Evolutionary conservation across 2,113 vertebrate species (phyloP).

Genomic region (Bucco capensis): DNA sequence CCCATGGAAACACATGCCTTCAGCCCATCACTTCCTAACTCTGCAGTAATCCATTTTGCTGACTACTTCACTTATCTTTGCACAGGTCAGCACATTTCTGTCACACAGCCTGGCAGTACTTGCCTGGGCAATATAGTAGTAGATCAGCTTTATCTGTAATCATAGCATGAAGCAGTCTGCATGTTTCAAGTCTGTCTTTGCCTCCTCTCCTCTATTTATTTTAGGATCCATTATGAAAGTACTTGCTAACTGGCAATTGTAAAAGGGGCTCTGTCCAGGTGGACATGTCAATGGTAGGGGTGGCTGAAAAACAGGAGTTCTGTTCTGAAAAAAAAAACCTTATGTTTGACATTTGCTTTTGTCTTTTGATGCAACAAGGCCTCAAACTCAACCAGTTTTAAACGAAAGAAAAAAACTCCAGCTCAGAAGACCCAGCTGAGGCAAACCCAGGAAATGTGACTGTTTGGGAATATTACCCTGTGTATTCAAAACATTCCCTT

Average conservation of each 20-base stretch:
- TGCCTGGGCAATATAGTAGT: neutral
- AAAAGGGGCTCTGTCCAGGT: neutral
- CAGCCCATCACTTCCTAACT: neutral
- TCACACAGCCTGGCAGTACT: neutral
- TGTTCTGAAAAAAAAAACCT: neutral
- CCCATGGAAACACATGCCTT: neutral
- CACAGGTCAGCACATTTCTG: conserved; percentile 45
- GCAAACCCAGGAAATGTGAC: neutral
- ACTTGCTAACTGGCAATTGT: neutral
- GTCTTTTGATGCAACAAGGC: neutral
- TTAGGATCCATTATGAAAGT: neutral
- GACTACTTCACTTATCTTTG: conserved; percentile 21
- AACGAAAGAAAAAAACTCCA: neutral
- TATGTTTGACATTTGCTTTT: neutral
- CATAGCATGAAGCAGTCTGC: neutral
- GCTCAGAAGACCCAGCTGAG: neutral
- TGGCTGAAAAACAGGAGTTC: neutral
- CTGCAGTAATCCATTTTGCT: conserved; percentile 23
- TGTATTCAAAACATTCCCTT: neutral
- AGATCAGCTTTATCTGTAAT: neutral
- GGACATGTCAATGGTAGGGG: neutral
- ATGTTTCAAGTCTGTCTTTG: neutral
- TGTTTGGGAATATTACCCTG: neutral
- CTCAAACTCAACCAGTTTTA: neutral
- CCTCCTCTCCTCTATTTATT: neutral